phyloP scores from a whole-genome alignment of 2,113 vertebrate genomes.

The Epinephelus lanceolatus region DNA sequence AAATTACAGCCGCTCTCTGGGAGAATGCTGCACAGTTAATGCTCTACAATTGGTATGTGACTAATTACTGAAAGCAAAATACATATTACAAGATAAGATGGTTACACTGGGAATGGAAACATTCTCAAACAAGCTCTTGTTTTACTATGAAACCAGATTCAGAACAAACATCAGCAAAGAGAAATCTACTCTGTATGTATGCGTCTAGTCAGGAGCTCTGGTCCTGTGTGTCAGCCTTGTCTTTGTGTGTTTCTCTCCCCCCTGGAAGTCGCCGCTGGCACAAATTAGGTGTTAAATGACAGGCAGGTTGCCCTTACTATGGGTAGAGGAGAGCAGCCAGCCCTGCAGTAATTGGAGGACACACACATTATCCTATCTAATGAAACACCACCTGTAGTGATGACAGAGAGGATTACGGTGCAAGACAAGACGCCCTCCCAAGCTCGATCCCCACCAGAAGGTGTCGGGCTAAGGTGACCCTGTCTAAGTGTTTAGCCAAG shows the following conservation, averaged over 20 bases:
- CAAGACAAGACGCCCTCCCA: slow-evolving; percentile 36
- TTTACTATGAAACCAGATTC: slow-evolving; percentile 23
- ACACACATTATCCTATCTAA: slow-evolving; percentile 23
- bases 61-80: slow-evolving; percentile 53
- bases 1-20: slow-evolving; percentile 58
- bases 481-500: slow-evolving; percentile 1
- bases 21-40: slow-evolving; percentile 38
- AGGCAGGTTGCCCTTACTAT: slow-evolving; percentile 37
- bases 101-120: slow-evolving; percentile 4
- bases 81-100: slow-evolving; percentile 35
- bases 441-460: background rate
- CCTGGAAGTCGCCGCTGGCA: slow-evolving; percentile 33
- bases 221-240: slow-evolving; percentile 19
- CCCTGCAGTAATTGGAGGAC: slow-evolving; percentile 24
- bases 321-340: slow-evolving; percentile 30
- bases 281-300: slow-evolving; percentile 54
- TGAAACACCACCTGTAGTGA: slow-evolving; percentile 54
- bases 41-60: slow-evolving; percentile 11
- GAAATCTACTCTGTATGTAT: background rate
- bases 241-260: slow-evolving; percentile 27
- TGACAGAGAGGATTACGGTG: slow-evolving; percentile 57
- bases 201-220: background rate
- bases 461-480: slow-evolving; percentile 16
- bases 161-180: slow-evolving; percentile 2
- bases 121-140: slow-evolving; percentile 10